Evolutionary conservation across 2,888 invertebrate genomes (phyloP), one percentile per base, ranked within the genome.

Genomic region (Eledone cirrhosa): DNA sequence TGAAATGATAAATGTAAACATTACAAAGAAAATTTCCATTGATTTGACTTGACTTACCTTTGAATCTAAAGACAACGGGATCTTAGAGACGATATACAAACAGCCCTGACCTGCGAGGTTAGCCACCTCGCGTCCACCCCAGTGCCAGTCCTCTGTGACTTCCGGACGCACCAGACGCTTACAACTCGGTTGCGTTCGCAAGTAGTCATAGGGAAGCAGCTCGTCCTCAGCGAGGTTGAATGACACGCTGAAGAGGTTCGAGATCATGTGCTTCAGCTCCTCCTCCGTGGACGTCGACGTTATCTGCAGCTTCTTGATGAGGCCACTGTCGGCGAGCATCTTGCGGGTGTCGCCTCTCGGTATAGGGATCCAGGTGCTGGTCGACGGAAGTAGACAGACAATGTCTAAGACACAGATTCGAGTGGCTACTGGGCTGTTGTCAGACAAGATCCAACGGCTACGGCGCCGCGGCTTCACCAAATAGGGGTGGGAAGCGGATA

Each of bases 31-130:
- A 11, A 41, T 41, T 41, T n/a, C n/a, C n/a, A n/a, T n/a, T 5
- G 41, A 41, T 8, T 11, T 41, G 41, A 41, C 11, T 41, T 41
- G n/a, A 27, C 76, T 47, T 47, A 76, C 76, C 76, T 76, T 76
- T 33, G 76, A 48, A 76, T 76, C 76, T 47, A 48, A 29, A 48
- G 48, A 47, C 41, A 48, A 47, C 16, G 76, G 76, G 29, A 76
- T 76, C 48, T 48, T 76, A 24, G 76, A 76, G 48, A 76, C 48
- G 16, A 76, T 76, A 76, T 76, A 76, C 76, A 76, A 76, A 76
- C 76, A 76, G 47, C 76, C 76, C 47, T 76, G 76, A 47, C 76
- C 76, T 47, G 76, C 76, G 48, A 76, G 48, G 76, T 76, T 76
- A 29, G 48, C 76, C 41, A 76, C 76, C 14, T 76, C 76, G 24